These are phyloP conservation scores for Lutjanus campechanus DNA, from an alignment of 2,797 vertebrate genomes.

Conservation along the genomic window DNA sequence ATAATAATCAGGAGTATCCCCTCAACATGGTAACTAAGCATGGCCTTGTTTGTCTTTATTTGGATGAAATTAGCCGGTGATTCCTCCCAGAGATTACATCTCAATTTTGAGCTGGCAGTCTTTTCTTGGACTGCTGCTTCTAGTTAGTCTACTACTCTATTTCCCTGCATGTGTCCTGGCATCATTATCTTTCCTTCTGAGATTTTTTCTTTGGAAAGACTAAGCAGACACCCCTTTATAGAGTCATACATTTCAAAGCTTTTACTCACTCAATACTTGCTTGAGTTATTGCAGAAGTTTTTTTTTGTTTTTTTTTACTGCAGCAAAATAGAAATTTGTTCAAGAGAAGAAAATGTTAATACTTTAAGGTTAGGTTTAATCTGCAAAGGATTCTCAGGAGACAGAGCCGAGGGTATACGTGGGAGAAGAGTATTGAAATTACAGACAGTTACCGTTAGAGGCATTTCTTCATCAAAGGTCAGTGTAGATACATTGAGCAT, in stretches of 20 bases:
- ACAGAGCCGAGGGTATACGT: too few relatives aligned
- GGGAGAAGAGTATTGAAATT: background rate
- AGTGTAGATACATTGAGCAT: too few relatives aligned
- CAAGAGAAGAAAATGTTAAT: background rate
- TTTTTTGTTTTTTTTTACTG: background rate
- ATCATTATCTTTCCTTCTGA: background rate
- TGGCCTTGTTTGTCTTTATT: conserved; percentile 20
- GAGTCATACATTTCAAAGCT: background rate
- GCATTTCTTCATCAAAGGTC: too few relatives aligned
- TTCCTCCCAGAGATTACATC: conserved; percentile 3
- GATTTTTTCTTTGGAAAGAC: background rate
- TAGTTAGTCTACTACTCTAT: background rate
- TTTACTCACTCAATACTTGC: background rate
- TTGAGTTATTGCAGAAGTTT: background rate
- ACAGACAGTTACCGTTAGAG: too few relatives aligned
- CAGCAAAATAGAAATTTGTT: background rate
- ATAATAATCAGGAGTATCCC: too few relatives aligned
- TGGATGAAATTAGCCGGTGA: conserved; percentile 2
- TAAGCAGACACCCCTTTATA: background rate
- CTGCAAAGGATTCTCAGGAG: background rate
- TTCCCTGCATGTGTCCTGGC: conserved; percentile 1
- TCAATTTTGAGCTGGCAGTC: conserved; percentile 16
- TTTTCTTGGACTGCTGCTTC: conserved; percentile 7
- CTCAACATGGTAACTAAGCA: background rate
- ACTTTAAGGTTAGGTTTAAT: background rate